phyloP scores from a whole-genome alignment of 2,888 invertebrate species.

The Orgyia antiqua region DNA sequence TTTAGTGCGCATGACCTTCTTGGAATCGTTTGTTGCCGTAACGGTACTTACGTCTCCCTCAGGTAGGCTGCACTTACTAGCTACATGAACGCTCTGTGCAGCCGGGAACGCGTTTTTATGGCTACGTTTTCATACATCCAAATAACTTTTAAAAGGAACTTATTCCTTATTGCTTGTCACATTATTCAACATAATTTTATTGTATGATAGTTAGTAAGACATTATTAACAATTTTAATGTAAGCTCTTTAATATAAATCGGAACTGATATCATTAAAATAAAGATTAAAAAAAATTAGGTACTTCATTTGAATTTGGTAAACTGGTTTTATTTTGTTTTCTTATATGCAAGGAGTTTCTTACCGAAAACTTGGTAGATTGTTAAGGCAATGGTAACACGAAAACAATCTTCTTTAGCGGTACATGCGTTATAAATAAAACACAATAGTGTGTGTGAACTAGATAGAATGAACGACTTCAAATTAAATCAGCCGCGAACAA shows the following conservation, averaged over 20 bases:
- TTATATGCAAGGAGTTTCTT: too few species aligned
- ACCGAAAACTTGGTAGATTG: background rate
- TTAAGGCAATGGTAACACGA: background rate
- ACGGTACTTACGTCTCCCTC: conserved; percentile 59
- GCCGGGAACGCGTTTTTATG: conserved; percentile 20
- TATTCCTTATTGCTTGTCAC: too few species aligned
- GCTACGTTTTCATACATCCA: conserved; percentile 13
- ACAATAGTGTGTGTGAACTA: conserved; percentile 8
- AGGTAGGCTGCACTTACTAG: conserved; percentile 48
- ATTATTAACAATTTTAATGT: too few species aligned
- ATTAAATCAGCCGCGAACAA: conserved; percentile 14
- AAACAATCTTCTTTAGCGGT: conserved; percentile 8
- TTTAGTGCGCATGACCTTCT: conserved; percentile 71
- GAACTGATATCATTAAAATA: too few species aligned
- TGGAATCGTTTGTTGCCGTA: conserved; percentile 63
- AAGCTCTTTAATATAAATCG: too few species aligned
- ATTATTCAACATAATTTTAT: too few species aligned
- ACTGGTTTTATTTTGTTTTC: too few species aligned
- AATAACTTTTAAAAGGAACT: conserved; percentile 5
- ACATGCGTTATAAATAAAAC: conserved; percentile 4
- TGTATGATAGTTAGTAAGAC: too few species aligned
- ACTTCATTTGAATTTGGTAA: too few species aligned
- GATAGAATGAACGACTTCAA: conserved; percentile 10
- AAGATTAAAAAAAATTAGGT: too few species aligned
- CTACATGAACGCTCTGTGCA: conserved; percentile 14